Percentiles rank a stretch among this genome's conserved stretches.
These are phyloP conservation scores for Ichneumoninae sp. DNA, from an alignment of 2,888 invertebrate genomes.

Conservation along the genomic window DNA sequence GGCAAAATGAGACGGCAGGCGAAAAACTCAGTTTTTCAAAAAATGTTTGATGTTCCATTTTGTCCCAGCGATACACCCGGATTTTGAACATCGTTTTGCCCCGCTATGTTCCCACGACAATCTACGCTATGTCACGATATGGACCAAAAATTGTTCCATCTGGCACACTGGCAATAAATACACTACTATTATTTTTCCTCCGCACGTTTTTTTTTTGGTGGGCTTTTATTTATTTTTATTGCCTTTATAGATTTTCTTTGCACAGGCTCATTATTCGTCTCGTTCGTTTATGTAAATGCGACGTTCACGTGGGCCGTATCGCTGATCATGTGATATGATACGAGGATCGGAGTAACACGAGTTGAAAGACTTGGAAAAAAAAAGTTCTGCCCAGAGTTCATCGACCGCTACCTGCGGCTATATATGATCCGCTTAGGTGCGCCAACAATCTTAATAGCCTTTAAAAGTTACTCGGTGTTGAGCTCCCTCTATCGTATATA, in stretches of 20 bases:
- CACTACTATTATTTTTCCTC: no score
- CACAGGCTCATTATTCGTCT: neutral
- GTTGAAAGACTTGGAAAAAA: neutral
- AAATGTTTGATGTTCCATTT: no score
- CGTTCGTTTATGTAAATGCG: conserved; percentile 14
- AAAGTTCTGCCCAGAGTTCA: neutral
- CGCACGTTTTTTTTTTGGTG: no score
- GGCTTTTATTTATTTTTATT: neutral
- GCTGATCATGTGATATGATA: conserved; percentile 3
- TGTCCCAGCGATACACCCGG: no score
- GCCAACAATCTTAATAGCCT: conserved; percentile 74
- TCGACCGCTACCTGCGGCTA: conserved; percentile 45
- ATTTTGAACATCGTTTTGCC: no score
- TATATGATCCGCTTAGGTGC: conserved; percentile 74
- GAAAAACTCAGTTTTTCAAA: no score
- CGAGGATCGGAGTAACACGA: neutral
- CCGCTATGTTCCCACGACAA: no score
- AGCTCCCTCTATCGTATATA: conserved; percentile 8
- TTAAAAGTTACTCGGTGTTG: conserved; percentile 70
- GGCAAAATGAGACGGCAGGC: no score
- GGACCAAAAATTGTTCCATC: no score
- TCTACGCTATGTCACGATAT: no score
- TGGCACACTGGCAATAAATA: no score
- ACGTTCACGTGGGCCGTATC: neutral
- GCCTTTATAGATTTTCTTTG: neutral